Evolutionary conservation across 2,888 invertebrate genomes (phyloP).

Genomic region (Drosophila prostipennis): DNA sequence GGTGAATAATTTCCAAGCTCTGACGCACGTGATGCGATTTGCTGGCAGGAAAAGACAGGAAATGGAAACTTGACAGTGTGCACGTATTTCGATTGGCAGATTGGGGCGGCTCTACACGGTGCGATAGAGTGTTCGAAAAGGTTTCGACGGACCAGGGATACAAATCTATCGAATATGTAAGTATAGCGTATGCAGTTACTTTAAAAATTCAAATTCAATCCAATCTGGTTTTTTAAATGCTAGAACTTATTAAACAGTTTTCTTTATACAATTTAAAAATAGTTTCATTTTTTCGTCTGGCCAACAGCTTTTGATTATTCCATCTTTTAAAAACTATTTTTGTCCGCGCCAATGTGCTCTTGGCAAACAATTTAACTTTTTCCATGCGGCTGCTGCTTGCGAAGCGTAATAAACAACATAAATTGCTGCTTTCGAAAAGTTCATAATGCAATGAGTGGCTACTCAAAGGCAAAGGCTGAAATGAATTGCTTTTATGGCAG

Average conservation of each 20-base stretch:
- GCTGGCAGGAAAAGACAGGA: not conserved
- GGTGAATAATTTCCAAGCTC: not conserved
- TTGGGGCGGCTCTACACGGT: not conserved
- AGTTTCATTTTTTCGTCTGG: no score
- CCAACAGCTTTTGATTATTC: not conserved
- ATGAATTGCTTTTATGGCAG: slow-evolving; percentile 9
- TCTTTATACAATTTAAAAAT: not conserved
- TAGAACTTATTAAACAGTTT: not conserved
- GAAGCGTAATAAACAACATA: slow-evolving; percentile 15
- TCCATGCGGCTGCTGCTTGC: not conserved
- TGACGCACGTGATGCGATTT: not conserved
- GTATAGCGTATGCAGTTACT: no score
- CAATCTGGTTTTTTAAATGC: no score
- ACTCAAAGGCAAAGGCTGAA: slow-evolving; percentile 15
- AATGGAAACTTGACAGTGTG: not conserved
- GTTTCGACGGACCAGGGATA: not conserved
- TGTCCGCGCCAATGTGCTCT: not conserved
- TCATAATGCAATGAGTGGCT: slow-evolving; percentile 16
- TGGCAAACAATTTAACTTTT: slow-evolving; percentile 10
- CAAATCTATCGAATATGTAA: no score
- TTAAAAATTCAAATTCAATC: no score
- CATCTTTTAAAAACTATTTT: not conserved
- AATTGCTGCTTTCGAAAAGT: slow-evolving; percentile 17
- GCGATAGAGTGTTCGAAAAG: not conserved
- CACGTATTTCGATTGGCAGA: not conserved